A percentile compares a stretch with the other conserved stretches of the same genome.
phyloP scores from a whole-genome alignment of 2,888 invertebrate species.

The Dascillus cervinus region DNA sequence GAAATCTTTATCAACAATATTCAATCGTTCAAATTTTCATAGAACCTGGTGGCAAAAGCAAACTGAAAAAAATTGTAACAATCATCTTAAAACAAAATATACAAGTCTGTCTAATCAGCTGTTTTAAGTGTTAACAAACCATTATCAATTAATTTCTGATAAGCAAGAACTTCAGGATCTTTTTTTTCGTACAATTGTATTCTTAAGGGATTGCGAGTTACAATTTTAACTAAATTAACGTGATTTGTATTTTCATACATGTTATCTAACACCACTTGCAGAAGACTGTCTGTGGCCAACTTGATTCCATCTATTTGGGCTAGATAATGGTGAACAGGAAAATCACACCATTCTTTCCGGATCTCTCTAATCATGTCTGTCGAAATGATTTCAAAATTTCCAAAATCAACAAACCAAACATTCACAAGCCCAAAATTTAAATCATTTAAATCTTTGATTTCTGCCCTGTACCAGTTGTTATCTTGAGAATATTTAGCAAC shows the following conservation, averaged over 20 bases:
- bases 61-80: too few relatives aligned
- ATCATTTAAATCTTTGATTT: constrained; percentile 48
- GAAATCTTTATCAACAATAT: too few relatives aligned
- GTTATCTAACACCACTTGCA: constrained; percentile 14
- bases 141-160: constrained; percentile 25
- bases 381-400: constrained; percentile 53
- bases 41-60: too few relatives aligned
- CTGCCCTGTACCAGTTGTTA: constrained; percentile 64
- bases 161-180: constrained; percentile 21
- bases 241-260: constrained; percentile 21
- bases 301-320: constrained; percentile 40
- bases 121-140: too few relatives aligned
- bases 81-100: too few relatives aligned
- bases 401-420: constrained; percentile 69
- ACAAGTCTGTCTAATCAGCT: too few relatives aligned
- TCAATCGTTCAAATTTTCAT: too few relatives aligned
- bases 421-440: constrained; percentile 39
- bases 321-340: constrained; percentile 48
- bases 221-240: constrained; percentile 20
- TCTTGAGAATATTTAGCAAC: constrained; percentile 55
- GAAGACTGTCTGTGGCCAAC: constrained; percentile 10
- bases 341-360: constrained; percentile 42
- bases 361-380: constrained; percentile 45
- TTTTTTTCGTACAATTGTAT: constrained; percentile 28
- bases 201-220: constrained; percentile 22